These are phyloP conservation scores for Campylorhamphus procurvoides DNA, from an alignment of 2,113 vertebrate species.

Conservation along the genomic window DNA sequence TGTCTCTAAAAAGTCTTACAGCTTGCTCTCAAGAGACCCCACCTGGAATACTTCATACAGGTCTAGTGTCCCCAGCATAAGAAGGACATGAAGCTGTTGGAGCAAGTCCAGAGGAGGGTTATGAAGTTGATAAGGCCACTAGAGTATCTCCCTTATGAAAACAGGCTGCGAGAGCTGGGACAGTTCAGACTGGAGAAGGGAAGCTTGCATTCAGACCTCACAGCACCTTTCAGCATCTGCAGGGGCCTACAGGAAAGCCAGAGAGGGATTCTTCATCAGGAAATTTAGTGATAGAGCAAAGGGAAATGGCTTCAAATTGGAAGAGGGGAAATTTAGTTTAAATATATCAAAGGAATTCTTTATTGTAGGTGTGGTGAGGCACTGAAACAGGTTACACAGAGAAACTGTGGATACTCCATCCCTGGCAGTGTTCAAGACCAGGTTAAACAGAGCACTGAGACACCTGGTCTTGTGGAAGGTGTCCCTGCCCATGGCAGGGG, in stretches of 20 bases:
- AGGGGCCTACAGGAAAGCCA: background rate
- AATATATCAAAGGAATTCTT: background rate
- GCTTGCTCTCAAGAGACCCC: background rate
- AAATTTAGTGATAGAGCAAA: background rate
- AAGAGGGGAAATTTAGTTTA: background rate
- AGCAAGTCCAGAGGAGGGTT: rapidly evolving
- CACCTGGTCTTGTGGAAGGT: background rate
- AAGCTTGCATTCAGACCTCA: background rate
- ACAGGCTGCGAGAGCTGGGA: background rate
- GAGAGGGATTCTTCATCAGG: background rate
- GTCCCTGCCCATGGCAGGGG: background rate
- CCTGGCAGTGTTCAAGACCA: background rate
- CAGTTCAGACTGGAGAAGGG: background rate
- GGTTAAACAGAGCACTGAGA: background rate
- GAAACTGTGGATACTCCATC: background rate
- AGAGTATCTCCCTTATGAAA: background rate
- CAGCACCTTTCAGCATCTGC: background rate
- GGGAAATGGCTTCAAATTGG: background rate
- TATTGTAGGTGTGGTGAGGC: background rate
- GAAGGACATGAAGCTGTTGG: background rate
- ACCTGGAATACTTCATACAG: background rate
- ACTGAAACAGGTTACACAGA: background rate
- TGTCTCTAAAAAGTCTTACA: background rate
- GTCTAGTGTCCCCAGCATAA: too few relatives aligned
- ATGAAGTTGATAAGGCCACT: background rate